phyloP scores from a whole-genome alignment of 1,140 invertebrate species.

The Atta texana region DNA sequence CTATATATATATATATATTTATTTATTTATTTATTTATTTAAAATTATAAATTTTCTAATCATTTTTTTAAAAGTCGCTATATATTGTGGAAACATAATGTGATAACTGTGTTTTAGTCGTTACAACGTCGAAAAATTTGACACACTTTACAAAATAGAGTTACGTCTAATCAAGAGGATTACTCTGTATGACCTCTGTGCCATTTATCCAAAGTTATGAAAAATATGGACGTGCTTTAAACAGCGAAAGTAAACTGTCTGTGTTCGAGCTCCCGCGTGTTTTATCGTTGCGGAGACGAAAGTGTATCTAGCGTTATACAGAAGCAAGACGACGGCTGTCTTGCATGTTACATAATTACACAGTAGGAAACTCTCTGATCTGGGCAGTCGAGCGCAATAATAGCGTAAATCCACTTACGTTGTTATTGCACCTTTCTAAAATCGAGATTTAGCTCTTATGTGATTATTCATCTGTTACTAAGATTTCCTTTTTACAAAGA shows the following conservation, averaged over 20 bases:
- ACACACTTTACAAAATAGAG: slow-evolving; percentile 17
- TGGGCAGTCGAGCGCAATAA: neutral
- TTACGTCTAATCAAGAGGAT: slow-evolving; percentile 65
- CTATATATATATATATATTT: no score
- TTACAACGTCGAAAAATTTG: neutral
- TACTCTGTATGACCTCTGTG: slow-evolving; percentile 48
- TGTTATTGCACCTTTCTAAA: slow-evolving; percentile 15
- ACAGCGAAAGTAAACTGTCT: slow-evolving; percentile 71
- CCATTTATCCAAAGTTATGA: slow-evolving; percentile 63
- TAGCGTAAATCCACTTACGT: slow-evolving; percentile 21
- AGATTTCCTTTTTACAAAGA: neutral
- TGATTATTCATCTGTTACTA: neutral
- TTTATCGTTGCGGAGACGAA: slow-evolving; percentile 43
- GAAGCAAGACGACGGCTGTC: neutral
- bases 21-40: neutral
- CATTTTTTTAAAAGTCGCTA: neutral
- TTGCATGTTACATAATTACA: slow-evolving; percentile 61
- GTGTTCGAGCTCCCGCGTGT: neutral
- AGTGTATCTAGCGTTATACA: slow-evolving; percentile 47
- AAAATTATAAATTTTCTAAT: neutral
- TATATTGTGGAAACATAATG: neutral
- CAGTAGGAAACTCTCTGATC: slow-evolving; percentile 14
- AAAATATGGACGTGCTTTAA: slow-evolving; percentile 63
- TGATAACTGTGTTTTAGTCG: neutral
- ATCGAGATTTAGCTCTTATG: slow-evolving; percentile 3